Percentiles rank a stretch among this genome's conserved stretches.
phyloP scores from a whole-genome alignment of 2,113 vertebrate species.

The Pteropus alecto region DNA sequence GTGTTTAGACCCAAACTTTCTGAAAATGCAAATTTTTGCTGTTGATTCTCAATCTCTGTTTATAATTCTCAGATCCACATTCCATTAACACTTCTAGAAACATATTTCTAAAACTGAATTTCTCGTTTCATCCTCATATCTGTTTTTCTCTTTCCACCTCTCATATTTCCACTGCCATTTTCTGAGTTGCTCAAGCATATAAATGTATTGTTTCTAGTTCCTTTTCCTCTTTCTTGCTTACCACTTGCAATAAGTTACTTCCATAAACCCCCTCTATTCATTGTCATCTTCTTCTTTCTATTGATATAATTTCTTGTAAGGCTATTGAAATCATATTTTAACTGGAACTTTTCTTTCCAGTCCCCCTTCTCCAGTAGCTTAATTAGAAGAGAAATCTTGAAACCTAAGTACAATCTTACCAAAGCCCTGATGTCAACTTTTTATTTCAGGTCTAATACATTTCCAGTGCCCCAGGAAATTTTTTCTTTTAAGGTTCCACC shows the following conservation, averaged over 20 bases:
- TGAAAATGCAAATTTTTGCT: not conserved
- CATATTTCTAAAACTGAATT: not conserved
- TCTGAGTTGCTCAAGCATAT: not conserved
- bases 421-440: not conserved
- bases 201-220: not conserved
- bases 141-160: not conserved
- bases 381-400: not conserved
- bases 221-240: not conserved
- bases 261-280: not conserved
- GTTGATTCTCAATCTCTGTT: not conserved
- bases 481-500: not conserved
- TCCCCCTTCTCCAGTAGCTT: not conserved
- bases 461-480: not conserved
- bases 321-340: not conserved
- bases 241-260: not conserved
- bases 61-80: not conserved
- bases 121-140: not conserved
- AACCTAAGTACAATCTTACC: not conserved
- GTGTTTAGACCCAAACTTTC: not conserved
- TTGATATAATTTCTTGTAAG: not conserved
- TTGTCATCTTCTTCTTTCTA: not conserved
- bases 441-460: not conserved
- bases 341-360: not conserved
- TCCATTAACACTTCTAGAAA: not conserved
- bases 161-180: not conserved